Conservation (phyloP, 2,888 invertebrate genomes). For the Sphinx pinastri region DNA sequence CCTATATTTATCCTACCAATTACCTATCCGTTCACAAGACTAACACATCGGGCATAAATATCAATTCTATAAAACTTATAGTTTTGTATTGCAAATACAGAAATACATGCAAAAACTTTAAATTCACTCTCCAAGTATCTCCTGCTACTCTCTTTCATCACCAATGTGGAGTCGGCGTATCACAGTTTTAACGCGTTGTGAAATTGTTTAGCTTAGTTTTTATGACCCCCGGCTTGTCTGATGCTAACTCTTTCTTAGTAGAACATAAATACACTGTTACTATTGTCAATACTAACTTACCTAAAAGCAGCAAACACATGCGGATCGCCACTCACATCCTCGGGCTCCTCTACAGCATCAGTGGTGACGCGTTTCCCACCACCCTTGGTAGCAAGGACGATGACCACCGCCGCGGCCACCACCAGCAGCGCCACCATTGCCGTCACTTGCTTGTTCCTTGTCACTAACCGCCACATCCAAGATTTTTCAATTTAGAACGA, state of each 20-base stretch:
- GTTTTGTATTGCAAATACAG: too few species aligned
- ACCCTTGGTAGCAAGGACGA: slow-evolving; percentile 64
- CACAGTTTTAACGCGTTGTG: too few species aligned
- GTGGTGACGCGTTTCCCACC: slow-evolving; percentile 46
- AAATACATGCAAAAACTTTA: too few species aligned
- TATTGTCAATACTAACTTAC: slow-evolving; percentile 47
- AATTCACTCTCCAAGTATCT: too few species aligned
- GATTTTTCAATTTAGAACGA: slow-evolving; percentile 32
- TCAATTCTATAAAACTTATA: too few species aligned
- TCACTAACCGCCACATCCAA: slow-evolving; percentile 78
- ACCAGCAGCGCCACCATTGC: slow-evolving; percentile 72
- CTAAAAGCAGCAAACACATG: slow-evolving; percentile 68
- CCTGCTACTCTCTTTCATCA: too few species aligned
- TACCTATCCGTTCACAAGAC: too few species aligned
- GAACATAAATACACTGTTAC: too few species aligned
- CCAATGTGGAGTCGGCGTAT: too few species aligned
- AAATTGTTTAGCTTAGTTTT: too few species aligned
- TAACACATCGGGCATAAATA: too few species aligned
- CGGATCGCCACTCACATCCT: slow-evolving; percentile 67
- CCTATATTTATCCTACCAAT: too few species aligned
- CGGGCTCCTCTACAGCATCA: slow-evolving; percentile 55
- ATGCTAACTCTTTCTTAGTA: neutral
- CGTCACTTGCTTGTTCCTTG: slow-evolving; percentile 71
- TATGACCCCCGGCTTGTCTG: neutral
- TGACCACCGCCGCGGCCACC: slow-evolving; percentile 64